Base-by-base conservation (phyloP, 2,797 vertebrate genomes). In the Notamacropus eugenii region DNA sequence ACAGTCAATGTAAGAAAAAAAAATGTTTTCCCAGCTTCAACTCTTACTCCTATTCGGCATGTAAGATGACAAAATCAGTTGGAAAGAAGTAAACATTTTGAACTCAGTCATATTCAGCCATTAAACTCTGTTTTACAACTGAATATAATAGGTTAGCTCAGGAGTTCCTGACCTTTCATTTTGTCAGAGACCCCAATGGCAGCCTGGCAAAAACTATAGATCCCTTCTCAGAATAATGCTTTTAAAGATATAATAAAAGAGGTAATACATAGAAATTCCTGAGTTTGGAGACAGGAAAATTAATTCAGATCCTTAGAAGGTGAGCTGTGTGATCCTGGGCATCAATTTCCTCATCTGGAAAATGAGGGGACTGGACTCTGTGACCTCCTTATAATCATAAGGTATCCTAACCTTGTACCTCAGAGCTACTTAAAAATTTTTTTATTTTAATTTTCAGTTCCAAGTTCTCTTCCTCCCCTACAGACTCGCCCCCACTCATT, bases 1-100 rank as follows among this genome's bases (percentile, higher is more conserved):
- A 87, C 50, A 58, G 34, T 24, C 56, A 34, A 40, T 0, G 3
- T 52, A 92, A 96, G 92, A 59, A 91, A 67, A 0, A 1, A 1
- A 34, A 46, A 34, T 24, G 31, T 90, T 82, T 28, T 58, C 74
- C 50, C 82, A 90, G 13, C 22, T 91, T 92, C 58, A 90, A 28
- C 31, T 93, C 54, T 95, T 87, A 40, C 34, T 74, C 62, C 1
- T 82, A 22, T 46, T 82, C 9, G 46, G 74, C 74, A 2, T 87
- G 74, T 92, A 92, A 2, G 0, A 94, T 93, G 59, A 93, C 54
- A 55, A 93, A 95, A 93, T 95, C 94, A 93, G 92, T 0, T 55
- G 27, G 24, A 82, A 82, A 82, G 24, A 46, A 46, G 9, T 82
- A 82, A 46, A 27, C 62, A 34, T 59, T 93, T 92, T 87, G 90